These are phyloP conservation scores for Grus americana DNA, from an alignment of 2,113 vertebrate genomes.

Conservation along the genomic window DNA sequence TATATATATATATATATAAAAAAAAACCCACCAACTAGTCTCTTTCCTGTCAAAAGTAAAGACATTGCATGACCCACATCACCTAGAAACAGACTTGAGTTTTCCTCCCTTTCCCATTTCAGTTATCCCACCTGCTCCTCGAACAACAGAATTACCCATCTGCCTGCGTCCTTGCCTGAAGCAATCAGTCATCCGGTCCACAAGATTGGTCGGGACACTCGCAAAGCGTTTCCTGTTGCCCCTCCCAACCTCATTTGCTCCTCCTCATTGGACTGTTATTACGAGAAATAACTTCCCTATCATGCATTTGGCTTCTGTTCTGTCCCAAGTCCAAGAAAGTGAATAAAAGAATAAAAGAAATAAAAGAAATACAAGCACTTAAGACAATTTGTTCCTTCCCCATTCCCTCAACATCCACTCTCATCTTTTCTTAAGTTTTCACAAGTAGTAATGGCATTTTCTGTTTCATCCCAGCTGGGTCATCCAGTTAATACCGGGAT, in stretches of 20 bases:
- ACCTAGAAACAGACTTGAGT: not conserved
- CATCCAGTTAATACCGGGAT: not conserved
- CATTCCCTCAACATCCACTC: not conserved
- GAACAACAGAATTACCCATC: not conserved
- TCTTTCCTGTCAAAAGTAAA: not conserved
- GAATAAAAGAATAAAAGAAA: not conserved
- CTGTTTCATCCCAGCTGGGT: not conserved
- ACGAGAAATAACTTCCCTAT: not conserved
- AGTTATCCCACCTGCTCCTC: not conserved
- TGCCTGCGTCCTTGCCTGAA: not conserved
- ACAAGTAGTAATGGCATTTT: not conserved
- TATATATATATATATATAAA: not conserved
- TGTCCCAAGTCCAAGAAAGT: not conserved
- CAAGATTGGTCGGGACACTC: not conserved
- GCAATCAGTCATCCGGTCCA: not conserved
- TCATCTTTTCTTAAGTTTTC: not conserved
- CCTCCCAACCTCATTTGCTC: not conserved
- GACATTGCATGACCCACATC: not conserved
- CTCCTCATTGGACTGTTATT: not conserved
- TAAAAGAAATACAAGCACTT: not conserved
- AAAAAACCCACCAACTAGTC: not conserved
- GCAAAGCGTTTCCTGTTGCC: not conserved
- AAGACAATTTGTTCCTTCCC: not conserved
- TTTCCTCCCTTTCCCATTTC: not conserved
- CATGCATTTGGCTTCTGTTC: not conserved